Percentiles rank a stretch among this genome's conserved stretches.
These are phyloP conservation scores for Dasypogon diadema DNA, from an alignment of 2,888 invertebrate genomes.

Conservation along the genomic window DNA sequence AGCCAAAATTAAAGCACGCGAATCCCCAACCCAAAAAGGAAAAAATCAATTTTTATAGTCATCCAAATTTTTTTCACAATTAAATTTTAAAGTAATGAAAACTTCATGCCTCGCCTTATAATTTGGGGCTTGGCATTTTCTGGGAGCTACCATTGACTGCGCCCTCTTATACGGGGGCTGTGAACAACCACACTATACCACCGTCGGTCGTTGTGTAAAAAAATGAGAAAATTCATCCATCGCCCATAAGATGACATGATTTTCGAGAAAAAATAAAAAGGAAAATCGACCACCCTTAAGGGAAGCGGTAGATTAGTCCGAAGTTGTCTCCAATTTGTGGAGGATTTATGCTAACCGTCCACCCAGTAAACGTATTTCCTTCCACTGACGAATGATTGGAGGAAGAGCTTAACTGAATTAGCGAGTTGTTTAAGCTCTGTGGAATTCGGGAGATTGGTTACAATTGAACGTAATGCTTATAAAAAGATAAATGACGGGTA, in stretches of 20 bases:
- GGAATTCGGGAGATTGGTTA: no score
- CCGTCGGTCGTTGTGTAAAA: neutral
- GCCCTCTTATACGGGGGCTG: conserved; percentile 13
- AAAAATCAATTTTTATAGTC: conserved; percentile 52
- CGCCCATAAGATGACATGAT: conserved; percentile 39
- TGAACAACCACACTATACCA: neutral
- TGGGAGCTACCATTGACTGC: conserved; percentile 20
- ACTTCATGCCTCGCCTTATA: conserved; percentile 41
- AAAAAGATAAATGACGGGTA: no score
- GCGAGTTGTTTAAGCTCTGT: neutral
- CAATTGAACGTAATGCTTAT: no score
- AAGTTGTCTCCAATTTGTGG: conserved; percentile 51
- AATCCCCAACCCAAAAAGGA: neutral
- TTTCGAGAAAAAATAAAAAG: conserved; percentile 24
- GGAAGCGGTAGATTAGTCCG: conserved; percentile 51
- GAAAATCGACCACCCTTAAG: neutral
- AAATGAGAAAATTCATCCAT: conserved; percentile 15
- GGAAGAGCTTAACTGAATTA: neutral
- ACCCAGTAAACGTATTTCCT: neutral
- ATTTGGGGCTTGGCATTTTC: conserved; percentile 47
- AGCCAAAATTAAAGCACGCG: neutral
- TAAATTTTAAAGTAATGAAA: conserved; percentile 52
- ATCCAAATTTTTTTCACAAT: conserved; percentile 44
- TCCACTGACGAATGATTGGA: neutral
- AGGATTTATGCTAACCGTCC: conserved; percentile 38